A percentile compares a stretch with the other conserved stretches of the same genome.
Evolutionary conservation across 2,113 vertebrate genomes (phyloP).

Genomic region (Actenoides lindsayi): DNA sequence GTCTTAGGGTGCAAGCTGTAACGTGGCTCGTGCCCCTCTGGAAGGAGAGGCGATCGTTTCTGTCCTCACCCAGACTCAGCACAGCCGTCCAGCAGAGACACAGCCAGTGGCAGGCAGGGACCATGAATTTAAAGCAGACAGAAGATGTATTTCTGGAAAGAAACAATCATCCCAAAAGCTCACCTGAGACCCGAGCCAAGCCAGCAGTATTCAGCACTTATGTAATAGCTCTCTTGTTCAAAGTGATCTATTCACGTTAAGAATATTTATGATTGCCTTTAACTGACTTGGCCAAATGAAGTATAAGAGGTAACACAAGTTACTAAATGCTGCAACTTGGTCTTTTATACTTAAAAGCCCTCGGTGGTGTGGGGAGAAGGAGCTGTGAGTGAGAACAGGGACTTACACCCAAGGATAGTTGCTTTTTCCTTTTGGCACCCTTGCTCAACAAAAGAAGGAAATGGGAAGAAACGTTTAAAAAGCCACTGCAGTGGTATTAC

Average conservation of each 20-base stretch:
- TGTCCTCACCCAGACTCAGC: neutral
- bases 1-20: neutral
- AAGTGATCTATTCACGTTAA: neutral
- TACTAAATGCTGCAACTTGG: neutral
- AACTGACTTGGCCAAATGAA: neutral
- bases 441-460: neutral
- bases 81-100: neutral
- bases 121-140: neutral
- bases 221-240: neutral
- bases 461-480: neutral
- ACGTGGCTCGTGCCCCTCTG: neutral
- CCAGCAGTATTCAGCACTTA: neutral
- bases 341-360: neutral
- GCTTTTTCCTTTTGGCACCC: neutral
- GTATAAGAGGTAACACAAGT: neutral
- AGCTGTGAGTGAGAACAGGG: neutral
- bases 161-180: neutral
- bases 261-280: neutral
- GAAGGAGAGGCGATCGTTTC: rapidly evolving
- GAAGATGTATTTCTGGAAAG: neutral
- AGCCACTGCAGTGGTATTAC: neutral
- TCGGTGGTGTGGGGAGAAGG: neutral
- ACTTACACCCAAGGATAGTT: neutral
- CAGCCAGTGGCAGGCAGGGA: neutral
- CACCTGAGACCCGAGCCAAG: neutral